Percentiles rank a stretch among this genome's conserved stretches.
These are phyloP conservation scores for Panurus biarmicus DNA, from an alignment of 2,113 vertebrate species.

Conservation along the genomic window DNA sequence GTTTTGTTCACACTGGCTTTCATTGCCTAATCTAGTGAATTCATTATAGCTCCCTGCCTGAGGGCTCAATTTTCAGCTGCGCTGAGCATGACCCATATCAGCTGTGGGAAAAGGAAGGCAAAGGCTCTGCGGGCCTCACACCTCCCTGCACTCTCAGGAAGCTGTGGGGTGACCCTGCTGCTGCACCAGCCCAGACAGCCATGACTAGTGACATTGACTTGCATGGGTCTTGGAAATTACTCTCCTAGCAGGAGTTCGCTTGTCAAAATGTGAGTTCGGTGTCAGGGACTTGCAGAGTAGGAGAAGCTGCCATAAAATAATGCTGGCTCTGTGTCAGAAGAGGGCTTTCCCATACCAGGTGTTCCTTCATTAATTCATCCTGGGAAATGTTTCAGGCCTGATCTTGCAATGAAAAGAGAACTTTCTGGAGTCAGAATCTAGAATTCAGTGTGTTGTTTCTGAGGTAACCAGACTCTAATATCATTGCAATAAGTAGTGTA, in stretches of 20 bases:
- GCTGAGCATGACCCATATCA: slow-evolving; percentile 38
- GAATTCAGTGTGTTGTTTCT: neutral
- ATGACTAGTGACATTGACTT: neutral
- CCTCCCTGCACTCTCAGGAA: neutral
- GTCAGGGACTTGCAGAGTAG: neutral
- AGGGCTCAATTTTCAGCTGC: slow-evolving; percentile 45
- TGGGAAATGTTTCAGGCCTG: neutral
- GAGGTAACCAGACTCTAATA: neutral
- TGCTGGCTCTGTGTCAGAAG: neutral
- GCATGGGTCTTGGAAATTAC: neutral
- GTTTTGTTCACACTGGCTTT: slow-evolving; percentile 45
- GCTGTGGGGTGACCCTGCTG: accelerated
- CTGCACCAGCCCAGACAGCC: neutral
- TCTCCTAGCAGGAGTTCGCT: neutral
- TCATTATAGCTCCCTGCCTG: slow-evolving; percentile 39
- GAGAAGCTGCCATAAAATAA: neutral
- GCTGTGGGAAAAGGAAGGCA: slow-evolving; percentile 37
- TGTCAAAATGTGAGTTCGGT: accelerated
- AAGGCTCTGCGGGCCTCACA: neutral
- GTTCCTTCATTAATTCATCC: neutral
- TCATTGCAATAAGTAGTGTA: neutral
- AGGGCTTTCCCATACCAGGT: neutral
- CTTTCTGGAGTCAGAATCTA: neutral
- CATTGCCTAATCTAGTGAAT: slow-evolving; percentile 47
- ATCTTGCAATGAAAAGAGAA: neutral